Conservation (phyloP, 2,888 invertebrate species). For the Platynereis dumerilii region DNA sequence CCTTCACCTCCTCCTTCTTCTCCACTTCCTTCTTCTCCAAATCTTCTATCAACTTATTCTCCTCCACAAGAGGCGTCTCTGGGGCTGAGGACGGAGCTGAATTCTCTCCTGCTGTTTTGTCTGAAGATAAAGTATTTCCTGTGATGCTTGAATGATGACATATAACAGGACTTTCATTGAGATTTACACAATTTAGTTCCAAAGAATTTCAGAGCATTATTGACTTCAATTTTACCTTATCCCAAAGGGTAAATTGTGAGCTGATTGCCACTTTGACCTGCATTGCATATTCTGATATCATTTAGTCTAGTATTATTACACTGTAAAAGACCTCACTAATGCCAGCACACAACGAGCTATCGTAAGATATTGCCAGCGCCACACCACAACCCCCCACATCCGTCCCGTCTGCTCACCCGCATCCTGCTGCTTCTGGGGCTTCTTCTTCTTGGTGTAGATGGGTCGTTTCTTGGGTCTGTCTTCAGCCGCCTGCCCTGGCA, state of each 20-base stretch:
- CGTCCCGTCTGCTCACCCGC: not conserved
- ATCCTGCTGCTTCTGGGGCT: conserved; percentile 31
- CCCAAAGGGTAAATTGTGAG: no score
- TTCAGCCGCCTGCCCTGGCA: not conserved
- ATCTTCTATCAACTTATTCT: conserved; percentile 31
- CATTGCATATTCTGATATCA: no score
- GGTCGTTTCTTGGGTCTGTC: conserved; percentile 46
- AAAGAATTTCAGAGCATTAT: no score
- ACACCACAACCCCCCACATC: no score
- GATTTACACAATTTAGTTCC: no score
- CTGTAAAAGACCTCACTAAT: no score
- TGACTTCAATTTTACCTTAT: no score
- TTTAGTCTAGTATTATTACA: no score
- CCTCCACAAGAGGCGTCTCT: conserved; percentile 33
- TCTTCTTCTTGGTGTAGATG: conserved; percentile 47
- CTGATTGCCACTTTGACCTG: no score
- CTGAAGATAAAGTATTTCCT: not conserved
- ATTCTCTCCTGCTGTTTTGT: not conserved
- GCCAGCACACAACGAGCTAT: no score
- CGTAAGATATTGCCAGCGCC: no score
- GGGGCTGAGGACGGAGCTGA: conserved; percentile 6
- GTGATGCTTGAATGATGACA: not conserved
- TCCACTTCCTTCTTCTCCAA: conserved; percentile 60
- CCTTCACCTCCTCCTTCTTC: conserved; percentile 49
- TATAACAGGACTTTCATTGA: no score